Conservation (phyloP, 2,113 vertebrate species). For the Tachycineta bicolor region DNA sequence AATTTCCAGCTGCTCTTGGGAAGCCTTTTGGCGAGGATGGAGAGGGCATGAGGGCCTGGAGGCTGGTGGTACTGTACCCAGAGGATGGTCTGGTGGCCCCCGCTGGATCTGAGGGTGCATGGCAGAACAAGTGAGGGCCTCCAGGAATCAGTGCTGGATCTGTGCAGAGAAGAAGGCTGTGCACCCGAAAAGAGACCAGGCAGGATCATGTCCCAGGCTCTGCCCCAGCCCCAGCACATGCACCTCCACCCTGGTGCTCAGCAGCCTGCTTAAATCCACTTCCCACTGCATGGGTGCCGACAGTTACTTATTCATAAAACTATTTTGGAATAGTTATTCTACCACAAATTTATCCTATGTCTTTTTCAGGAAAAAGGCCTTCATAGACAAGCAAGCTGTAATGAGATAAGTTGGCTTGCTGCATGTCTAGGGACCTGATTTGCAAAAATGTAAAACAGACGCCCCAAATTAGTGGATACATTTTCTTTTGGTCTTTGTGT, state of each 20-base stretch:
- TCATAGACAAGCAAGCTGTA: neutral
- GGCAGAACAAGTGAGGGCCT: rapidly evolving
- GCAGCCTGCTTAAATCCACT: neutral
- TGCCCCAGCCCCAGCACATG: neutral
- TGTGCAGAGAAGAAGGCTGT: rapidly evolving
- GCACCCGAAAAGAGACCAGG: neutral
- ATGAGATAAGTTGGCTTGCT: slow-evolving; percentile 1
- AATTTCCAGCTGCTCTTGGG: neutral
- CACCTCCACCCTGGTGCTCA: neutral
- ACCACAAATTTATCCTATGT: neutral
- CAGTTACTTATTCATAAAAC: neutral
- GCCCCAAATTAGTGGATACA: neutral
- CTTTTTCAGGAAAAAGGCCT: neutral
- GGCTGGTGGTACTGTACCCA: rapidly evolving
- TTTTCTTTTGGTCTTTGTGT: neutral
- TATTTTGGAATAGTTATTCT: neutral
- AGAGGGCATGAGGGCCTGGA: rapidly evolving
- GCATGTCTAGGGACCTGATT: neutral
- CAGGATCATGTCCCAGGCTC: neutral
- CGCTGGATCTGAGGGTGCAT: rapidly evolving
- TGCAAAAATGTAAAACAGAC: slow-evolving; percentile 20
- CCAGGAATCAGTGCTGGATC: neutral
- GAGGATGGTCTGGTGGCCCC: neutral
- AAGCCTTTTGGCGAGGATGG: neutral
- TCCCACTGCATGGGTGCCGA: neutral